phyloP scores from a whole-genome alignment of 2,888 invertebrate genomes.

The Cerastoderma edule region DNA sequence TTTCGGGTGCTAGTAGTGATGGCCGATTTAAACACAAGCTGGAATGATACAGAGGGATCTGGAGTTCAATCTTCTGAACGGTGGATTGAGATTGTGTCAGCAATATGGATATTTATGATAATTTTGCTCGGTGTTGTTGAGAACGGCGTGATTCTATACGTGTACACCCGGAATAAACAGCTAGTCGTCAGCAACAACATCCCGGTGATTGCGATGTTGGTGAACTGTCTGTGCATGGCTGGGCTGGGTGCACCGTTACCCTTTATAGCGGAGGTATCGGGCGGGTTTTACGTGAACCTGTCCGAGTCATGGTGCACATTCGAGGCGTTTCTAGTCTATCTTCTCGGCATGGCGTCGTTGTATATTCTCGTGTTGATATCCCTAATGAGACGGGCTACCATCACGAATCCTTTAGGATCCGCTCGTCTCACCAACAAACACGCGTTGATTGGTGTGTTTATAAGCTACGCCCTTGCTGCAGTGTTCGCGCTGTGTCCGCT shows the following conservation, averaged over 20 bases:
- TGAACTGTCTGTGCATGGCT: slow-evolving; percentile 13
- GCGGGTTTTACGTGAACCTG: slow-evolving; percentile 18
- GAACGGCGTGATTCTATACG: slow-evolving; percentile 9
- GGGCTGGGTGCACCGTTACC: slow-evolving; percentile 6
- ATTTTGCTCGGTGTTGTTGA: slow-evolving; percentile 7
- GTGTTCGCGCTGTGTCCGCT: slow-evolving; percentile 24
- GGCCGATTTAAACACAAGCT: background rate
- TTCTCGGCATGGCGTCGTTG: slow-evolving; percentile 27
- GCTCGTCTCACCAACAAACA: background rate
- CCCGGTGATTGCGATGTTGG: slow-evolving; percentile 15
- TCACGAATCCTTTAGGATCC: background rate
- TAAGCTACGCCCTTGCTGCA: slow-evolving; percentile 14
- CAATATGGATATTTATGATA: slow-evolving; percentile 13
- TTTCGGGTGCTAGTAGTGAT: too few species aligned
- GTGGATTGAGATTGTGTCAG: slow-evolving; percentile 16
- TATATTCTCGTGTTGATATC: slow-evolving; percentile 28
- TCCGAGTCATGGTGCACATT: slow-evolving; percentile 5
- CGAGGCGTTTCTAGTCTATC: slow-evolving; percentile 28
- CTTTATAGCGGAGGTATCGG: slow-evolving; percentile 29
- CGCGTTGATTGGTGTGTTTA: background rate
- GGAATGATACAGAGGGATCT: background rate
- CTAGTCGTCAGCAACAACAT: slow-evolving; percentile 16
- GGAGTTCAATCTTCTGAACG: slow-evolving; percentile 5
- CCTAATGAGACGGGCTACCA: slow-evolving; percentile 7
- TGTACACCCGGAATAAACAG: slow-evolving; percentile 15